These are phyloP conservation scores for Chinchilla lanigera DNA, from an alignment of 2,113 vertebrate genomes.

Conservation along the genomic window DNA sequence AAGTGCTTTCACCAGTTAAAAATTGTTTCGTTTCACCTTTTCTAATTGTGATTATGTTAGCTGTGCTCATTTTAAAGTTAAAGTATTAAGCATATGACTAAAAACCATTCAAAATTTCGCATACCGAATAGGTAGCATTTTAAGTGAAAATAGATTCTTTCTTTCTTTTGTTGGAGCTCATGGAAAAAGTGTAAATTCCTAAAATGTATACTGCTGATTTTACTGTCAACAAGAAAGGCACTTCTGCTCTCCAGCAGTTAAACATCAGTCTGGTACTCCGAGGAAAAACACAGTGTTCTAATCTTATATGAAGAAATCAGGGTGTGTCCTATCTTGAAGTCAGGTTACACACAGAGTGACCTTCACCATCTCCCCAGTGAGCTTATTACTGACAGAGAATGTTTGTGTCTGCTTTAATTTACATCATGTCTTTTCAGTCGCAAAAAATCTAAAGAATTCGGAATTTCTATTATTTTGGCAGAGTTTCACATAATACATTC, in stretches of 20 bases:
- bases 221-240: slow-evolving; percentile 37
- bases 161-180: neutral
- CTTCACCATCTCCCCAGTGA: neutral
- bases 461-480: slow-evolving; percentile 19
- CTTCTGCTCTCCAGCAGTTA: neutral
- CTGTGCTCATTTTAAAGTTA: neutral
- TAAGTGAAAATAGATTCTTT: slow-evolving; percentile 12
- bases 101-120: neutral
- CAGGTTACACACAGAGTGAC: neutral
- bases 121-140: neutral
- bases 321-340: neutral
- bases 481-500: neutral
- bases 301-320: slow-evolving; percentile 24
- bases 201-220: slow-evolving; percentile 23
- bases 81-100: slow-evolving; percentile 27
- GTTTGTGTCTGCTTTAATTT: slow-evolving; percentile 42
- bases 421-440: neutral
- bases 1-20: slow-evolving; percentile 10
- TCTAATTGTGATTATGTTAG: slow-evolving; percentile 13
- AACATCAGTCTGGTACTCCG: no score
- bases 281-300: no score
- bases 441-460: slow-evolving; percentile 36
- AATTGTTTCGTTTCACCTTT: neutral
- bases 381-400: neutral
- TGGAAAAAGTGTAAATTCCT: neutral